Evolutionary conservation across 2,888 invertebrate genomes (phyloP), one percentile per base, ranked within the genome.

Genomic region (Zaprionus lineosus): DNA sequence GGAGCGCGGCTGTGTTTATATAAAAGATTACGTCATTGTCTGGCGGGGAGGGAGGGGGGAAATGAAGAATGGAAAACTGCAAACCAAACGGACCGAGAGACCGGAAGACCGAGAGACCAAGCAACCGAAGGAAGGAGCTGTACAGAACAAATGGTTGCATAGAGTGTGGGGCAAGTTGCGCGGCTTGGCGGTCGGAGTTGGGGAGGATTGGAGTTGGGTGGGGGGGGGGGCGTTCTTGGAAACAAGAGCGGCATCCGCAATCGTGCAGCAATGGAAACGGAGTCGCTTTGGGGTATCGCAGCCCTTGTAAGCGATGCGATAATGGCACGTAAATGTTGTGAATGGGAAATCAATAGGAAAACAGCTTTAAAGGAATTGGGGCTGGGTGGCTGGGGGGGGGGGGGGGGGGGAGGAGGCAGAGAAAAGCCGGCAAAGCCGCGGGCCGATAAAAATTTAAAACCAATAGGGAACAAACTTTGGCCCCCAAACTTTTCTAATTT

Each of bases 401-500:
- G n/a, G n/a, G n/a, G n/a, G n/a, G n/a, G n/a, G n/a, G n/a, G n/a
- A n/a, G n/a, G n/a, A n/a, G n/a, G n/a, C n/a, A n/a, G n/a, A 16
- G 19, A 12, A 15, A 26, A 9, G 1, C 8, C 44, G 50, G 6
- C 2, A 34, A 44, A 26, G 37, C 33, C 34, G 12, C 39, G 34
- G 11, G 40, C 36, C 52, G 47, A 53, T 53, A 57, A 53, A 76
- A 81, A 59, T 74, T 78, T 82, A 65, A 78, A 83, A 48, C 44
- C 63, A 53, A 58, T 44, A 51, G 41, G 39, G 7, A 36, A 28
- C 28, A 52, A 64, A 53, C 46, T 58, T 34, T 53, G 36, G 26
- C 15, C 40, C 18, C 4, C 14, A 85, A 85, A 86, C 84, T 84
- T 86, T 85, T 70, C 63, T 65, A 85, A 86, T 85, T 86, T 77